Evolutionary conservation across 2,113 vertebrate species (phyloP).

Genomic region (Crotalus viridis): DNA sequence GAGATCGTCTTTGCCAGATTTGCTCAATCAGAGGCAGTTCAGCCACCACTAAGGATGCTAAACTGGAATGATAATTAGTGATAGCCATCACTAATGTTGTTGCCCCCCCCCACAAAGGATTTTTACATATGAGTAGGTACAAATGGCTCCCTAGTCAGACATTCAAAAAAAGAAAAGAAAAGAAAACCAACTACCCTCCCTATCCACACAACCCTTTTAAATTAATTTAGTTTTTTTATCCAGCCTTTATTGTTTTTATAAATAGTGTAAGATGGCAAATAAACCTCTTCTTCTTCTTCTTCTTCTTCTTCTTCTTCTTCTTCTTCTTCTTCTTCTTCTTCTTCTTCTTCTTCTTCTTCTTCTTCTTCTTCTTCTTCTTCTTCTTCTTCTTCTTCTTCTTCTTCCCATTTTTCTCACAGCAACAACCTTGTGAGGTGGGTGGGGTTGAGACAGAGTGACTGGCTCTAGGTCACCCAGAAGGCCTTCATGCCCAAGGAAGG

Average conservation of each 20-base stretch:
- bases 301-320: too few relatives aligned
- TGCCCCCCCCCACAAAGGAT: background rate
- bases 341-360: too few relatives aligned
- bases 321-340: too few relatives aligned
- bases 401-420: background rate
- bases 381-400: too few relatives aligned
- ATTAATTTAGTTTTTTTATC: background rate
- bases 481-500: background rate
- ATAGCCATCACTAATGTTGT: background rate
- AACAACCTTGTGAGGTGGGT: background rate
- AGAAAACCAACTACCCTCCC: background rate
- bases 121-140: background rate
- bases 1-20: background rate
- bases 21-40: background rate
- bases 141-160: background rate
- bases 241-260: background rate
- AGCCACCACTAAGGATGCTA: background rate
- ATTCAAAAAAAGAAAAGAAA: background rate
- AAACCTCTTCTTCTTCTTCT: background rate
- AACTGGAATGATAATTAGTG: background rate
- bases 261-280: background rate
- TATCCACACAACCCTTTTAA: background rate
- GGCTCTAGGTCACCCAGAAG: background rate
- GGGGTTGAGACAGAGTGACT: background rate
- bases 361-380: too few relatives aligned